Conservation (phyloP, 2,888 invertebrate genomes). For the Pemphredon lugubris region DNA sequence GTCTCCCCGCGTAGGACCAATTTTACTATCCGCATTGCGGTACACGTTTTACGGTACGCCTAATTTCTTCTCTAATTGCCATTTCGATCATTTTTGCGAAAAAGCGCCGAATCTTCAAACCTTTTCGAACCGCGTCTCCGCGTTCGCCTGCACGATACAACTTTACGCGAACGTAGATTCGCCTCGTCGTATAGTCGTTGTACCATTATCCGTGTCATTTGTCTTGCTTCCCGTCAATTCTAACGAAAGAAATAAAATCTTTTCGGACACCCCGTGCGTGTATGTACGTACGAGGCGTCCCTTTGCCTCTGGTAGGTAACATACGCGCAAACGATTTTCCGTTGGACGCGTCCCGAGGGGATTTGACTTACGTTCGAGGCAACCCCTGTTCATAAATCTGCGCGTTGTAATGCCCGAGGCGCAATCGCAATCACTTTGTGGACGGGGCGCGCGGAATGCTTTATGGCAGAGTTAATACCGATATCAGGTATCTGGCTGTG, state of each 20-base stretch:
- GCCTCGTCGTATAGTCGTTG: neutral
- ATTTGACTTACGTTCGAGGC: slow-evolving; percentile 56
- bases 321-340: slow-evolving; percentile 54
- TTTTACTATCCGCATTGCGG: slow-evolving; percentile 41
- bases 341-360: slow-evolving; percentile 48
- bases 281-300: slow-evolving; percentile 8
- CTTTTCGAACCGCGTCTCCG: no score
- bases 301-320: slow-evolving; percentile 32
- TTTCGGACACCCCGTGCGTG: slow-evolving; percentile 28
- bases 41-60: slow-evolving; percentile 21
- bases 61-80: neutral
- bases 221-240: neutral
- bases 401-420: slow-evolving; percentile 48
- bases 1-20: neutral
- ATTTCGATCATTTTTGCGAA: no score
- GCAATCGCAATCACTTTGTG: slow-evolving; percentile 61
- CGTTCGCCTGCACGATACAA: no score
- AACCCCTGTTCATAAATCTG: slow-evolving; percentile 61
- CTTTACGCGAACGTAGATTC: no score
- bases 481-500: slow-evolving; percentile 54
- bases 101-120: no score
- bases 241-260: neutral
- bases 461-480: slow-evolving; percentile 54
- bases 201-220: neutral
- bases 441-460: slow-evolving; percentile 47